Percentiles rank a stretch among this genome's conserved stretches.
Conservation (phyloP, 2,797 vertebrate genomes). For the Paedocypris micromegethes region DNA sequence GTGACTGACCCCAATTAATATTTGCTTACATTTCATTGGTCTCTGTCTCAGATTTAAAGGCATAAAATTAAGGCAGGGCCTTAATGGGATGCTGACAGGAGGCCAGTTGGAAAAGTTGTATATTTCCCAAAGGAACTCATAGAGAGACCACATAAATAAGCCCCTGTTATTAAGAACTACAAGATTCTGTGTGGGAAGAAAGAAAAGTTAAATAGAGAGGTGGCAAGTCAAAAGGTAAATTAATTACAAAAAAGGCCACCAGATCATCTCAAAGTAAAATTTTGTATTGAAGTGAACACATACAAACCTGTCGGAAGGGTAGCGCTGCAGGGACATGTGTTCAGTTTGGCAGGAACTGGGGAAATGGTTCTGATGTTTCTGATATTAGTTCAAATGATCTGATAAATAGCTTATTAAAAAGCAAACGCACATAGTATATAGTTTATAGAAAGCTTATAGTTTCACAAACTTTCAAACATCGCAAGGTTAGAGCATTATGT, state of each 20-base stretch:
- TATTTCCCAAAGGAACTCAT: conserved; percentile 65
- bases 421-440: no score
- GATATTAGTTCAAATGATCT: no score
- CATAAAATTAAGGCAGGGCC: conserved; percentile 57
- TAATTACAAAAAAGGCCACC: conserved; percentile 41
- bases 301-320: no score
- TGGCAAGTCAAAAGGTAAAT: conserved; percentile 46
- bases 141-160: conserved; percentile 68
- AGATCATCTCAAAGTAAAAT: no score
- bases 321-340: no score
- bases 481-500: no score
- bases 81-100: conserved; percentile 73
- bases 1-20: conserved; percentile 74
- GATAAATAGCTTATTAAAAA: no score
- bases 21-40: conserved; percentile 67
- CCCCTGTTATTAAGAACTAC: conserved; percentile 58
- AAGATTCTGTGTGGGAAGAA: neutral
- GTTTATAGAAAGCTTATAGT: no score
- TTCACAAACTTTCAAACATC: no score
- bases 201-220: neutral
- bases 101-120: conserved; percentile 65
- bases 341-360: no score
- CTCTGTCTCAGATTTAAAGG: conserved; percentile 66
- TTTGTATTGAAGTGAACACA: no score
- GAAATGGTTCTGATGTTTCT: no score